Conservation (phyloP, 2,888 invertebrate genomes). For the Catonia carolina region DNA sequence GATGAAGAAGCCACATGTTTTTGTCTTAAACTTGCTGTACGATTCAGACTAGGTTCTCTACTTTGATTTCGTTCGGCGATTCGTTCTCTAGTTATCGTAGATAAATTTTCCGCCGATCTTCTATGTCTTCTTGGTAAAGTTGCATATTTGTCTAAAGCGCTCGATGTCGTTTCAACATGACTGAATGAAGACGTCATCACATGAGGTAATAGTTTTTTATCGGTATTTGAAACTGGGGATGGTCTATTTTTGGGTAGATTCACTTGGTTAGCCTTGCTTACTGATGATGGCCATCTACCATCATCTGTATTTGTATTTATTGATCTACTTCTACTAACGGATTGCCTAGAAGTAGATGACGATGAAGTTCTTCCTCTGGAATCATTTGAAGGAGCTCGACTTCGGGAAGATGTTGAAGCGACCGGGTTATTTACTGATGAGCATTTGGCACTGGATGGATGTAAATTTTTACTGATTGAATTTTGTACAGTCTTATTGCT, state of each 20-base stretch:
- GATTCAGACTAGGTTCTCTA: constrained; percentile 38
- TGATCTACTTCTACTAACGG: constrained; percentile 10
- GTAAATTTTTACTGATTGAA: constrained; percentile 15
- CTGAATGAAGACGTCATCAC: constrained; percentile 29
- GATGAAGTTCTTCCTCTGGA: constrained; percentile 12
- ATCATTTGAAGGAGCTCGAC: constrained; percentile 15
- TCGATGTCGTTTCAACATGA: constrained; percentile 41
- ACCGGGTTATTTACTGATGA: background rate
- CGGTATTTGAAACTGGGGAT: constrained; percentile 18
- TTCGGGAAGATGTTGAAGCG: background rate
- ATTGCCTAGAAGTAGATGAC: constrained; percentile 3
- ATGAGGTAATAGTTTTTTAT: constrained; percentile 16
- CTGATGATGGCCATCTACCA: constrained; percentile 59
- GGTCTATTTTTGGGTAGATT: constrained; percentile 23
- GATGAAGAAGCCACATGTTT: constrained; percentile 30
- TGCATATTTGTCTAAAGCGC: constrained; percentile 64
- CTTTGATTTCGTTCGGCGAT: constrained; percentile 5
- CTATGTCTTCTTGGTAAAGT: constrained; percentile 68
- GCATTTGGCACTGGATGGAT: constrained; percentile 18
- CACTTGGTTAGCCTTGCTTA: constrained; percentile 27
- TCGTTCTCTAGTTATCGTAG: background rate
- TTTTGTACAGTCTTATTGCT: background rate
- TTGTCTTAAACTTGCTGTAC: constrained; percentile 37
- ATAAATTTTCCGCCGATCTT: constrained; percentile 50
- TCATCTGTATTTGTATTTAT: constrained; percentile 46